Percentiles rank a stretch among this genome's conserved stretches.
Evolutionary conservation across 2,113 vertebrate species (phyloP).

Genomic region (Lampris incognitus): DNA sequence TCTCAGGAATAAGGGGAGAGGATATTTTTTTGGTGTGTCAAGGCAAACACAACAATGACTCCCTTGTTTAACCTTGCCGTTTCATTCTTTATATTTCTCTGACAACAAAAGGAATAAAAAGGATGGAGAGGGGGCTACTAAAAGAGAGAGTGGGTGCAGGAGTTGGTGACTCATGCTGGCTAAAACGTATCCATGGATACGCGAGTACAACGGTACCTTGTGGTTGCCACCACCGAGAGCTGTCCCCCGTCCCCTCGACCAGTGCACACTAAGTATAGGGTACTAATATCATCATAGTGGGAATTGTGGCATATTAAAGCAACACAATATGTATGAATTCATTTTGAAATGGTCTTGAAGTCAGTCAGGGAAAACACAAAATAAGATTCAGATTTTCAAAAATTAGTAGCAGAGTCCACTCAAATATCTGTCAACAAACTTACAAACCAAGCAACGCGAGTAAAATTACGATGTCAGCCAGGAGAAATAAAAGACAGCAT

Average conservation of each 20-base stretch:
- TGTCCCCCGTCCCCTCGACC: neutral
- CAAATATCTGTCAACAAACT: neutral
- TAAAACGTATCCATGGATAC: slow-evolving; percentile 25
- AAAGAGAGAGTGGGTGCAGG: slow-evolving; percentile 42
- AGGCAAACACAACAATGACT: slow-evolving; percentile 66
- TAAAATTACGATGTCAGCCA: neutral
- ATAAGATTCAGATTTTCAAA: neutral
- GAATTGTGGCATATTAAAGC: neutral
- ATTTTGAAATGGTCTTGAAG: too few species aligned
- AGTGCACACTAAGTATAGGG: neutral
- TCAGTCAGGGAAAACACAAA: neutral
- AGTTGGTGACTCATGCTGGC: slow-evolving; percentile 37
- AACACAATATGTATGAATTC: neutral
- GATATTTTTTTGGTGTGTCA: slow-evolving; percentile 53
- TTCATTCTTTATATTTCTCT: slow-evolving; percentile 29
- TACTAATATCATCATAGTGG: neutral
- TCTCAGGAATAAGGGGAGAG: slow-evolving; percentile 33
- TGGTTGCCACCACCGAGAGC: neutral
- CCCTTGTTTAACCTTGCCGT: slow-evolving; percentile 35
- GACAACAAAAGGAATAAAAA: slow-evolving; percentile 47
- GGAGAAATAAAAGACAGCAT: too few species aligned
- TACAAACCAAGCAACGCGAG: neutral
- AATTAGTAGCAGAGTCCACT: neutral
- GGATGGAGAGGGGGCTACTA: slow-evolving; percentile 20
- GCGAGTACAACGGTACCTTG: slow-evolving; percentile 32